A percentile compares a stretch with the other conserved stretches of the same genome.
Conservation (phyloP, 2,888 invertebrate genomes). For the Eupelmus urozonus region DNA sequence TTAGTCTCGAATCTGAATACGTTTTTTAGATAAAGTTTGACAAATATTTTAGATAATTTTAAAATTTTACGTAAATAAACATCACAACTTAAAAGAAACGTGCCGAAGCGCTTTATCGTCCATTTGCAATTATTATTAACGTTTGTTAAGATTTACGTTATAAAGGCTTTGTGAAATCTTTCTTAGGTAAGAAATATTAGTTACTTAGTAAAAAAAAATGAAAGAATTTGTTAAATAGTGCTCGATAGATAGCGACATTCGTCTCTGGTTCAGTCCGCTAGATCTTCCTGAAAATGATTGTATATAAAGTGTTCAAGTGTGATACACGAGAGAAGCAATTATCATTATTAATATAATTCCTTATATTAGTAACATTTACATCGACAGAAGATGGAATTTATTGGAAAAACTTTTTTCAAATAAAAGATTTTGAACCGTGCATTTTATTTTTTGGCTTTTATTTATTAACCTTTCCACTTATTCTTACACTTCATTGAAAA, state of each 20-base stretch:
- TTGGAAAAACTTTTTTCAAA: conserved; percentile 26
- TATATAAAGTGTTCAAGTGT: conserved; percentile 38
- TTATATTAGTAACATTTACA: conserved; percentile 4
- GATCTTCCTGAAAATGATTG: conserved; percentile 39
- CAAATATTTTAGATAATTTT: not conserved
- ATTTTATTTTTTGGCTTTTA: conserved; percentile 16
- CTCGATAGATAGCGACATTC: not conserved
- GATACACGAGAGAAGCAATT: conserved; percentile 19
- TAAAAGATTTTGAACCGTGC: conserved; percentile 39
- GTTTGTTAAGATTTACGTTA: not conserved
- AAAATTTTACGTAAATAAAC: conserved; percentile 1
- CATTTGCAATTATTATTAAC: conserved; percentile 9
- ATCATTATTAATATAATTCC: conserved; percentile 19
- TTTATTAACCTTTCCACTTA: conserved; percentile 11
- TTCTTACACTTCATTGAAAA: not conserved
- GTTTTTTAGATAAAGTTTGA: not conserved
- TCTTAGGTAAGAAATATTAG: conserved; percentile 10
- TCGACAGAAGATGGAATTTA: conserved; percentile 13
- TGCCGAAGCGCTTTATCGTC: not conserved
- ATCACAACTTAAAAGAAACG: not conserved
- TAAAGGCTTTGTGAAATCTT: conserved; percentile 11
- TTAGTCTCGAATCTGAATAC: no score
- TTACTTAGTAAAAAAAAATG: not conserved
- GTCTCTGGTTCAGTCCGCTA: conserved; percentile 12
- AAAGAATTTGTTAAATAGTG: not conserved